A percentile compares a stretch with the other conserved stretches of the same genome.
These are phyloP conservation scores for Tillus elongatus DNA, from an alignment of 2,888 invertebrate species.

Conservation along the genomic window DNA sequence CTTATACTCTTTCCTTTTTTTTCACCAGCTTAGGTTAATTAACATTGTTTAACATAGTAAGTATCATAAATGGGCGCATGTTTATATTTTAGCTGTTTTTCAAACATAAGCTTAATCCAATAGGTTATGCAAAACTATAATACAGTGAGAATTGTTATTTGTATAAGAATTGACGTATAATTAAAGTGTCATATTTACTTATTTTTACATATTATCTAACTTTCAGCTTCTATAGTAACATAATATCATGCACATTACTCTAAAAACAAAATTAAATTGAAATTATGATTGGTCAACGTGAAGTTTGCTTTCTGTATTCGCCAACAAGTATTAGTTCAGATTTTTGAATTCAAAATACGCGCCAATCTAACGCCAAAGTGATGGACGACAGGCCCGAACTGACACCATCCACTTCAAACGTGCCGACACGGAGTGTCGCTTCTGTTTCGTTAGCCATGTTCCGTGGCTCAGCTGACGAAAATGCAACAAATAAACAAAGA, in stretches of 20 bases:
- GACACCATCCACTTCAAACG: background rate
- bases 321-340: conserved; percentile 2
- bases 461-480: too few species aligned
- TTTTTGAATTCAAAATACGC: conserved; percentile 1
- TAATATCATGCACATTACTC: background rate
- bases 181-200: too few species aligned
- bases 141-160: too few species aligned
- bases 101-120: too few species aligned
- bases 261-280: conserved; percentile 1
- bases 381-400: background rate
- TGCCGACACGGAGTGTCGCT: background rate
- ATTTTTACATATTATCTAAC: too few species aligned
- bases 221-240: conserved; percentile 1
- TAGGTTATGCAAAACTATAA: too few species aligned
- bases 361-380: conserved; percentile 4
- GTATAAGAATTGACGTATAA: too few species aligned
- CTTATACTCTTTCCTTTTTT: background rate
- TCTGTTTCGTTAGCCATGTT: conserved; percentile 3
- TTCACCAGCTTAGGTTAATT: conserved; percentile 1
- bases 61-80: conserved; percentile 2
- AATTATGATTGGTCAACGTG: background rate
- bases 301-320: background rate
- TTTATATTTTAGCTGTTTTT: too few species aligned
- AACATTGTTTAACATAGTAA: conserved; percentile 23
- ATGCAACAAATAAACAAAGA: too few species aligned